phyloP scores from a whole-genome alignment of 2,797 vertebrate genomes.

The Microcaecilia unicolor region DNA sequence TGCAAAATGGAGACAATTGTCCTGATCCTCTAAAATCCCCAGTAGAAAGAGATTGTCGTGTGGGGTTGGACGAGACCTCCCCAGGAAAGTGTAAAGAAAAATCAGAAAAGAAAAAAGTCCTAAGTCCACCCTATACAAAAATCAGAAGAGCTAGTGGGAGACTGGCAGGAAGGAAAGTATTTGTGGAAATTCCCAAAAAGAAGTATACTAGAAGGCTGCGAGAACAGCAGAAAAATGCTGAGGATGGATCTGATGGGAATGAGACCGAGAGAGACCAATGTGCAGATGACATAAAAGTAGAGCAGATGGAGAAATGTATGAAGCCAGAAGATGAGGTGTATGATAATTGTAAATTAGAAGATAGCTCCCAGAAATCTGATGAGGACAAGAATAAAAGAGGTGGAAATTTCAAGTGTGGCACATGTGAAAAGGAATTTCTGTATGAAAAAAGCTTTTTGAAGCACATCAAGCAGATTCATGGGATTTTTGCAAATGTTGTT shows the following conservation, averaged over 20 bases:
- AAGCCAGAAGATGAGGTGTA: conserved; percentile 15
- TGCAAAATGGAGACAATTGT: background rate
- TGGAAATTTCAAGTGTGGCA: conserved; percentile 68
- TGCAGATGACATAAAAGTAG: background rate
- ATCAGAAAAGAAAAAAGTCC: conserved; percentile 38
- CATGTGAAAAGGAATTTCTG: conserved; percentile 81
- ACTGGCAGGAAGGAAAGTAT: conserved; percentile 59
- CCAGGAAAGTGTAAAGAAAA: conserved; percentile 31
- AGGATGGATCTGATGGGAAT: conserved; percentile 6
- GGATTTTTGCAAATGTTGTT: conserved; percentile 63
- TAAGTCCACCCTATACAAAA: conserved; percentile 43
- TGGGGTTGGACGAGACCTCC: background rate
- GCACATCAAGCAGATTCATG: conserved; percentile 77
- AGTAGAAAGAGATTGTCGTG: background rate
- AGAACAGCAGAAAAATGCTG: conserved; percentile 39
- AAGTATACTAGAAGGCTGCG: conserved; percentile 53
- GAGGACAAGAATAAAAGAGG: conserved; percentile 28
- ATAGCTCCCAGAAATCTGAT: background rate
- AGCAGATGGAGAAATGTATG: background rate
- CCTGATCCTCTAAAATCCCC: background rate
- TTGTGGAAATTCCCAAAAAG: conserved; percentile 64
- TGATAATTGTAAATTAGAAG: background rate
- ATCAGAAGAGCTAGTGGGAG: conserved; percentile 57
- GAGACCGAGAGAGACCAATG: background rate
- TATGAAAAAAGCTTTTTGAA: conserved; percentile 91